These are phyloP conservation scores for Andrena camellia DNA, from an alignment of 2,888 invertebrate species.

Conservation along the genomic window DNA sequence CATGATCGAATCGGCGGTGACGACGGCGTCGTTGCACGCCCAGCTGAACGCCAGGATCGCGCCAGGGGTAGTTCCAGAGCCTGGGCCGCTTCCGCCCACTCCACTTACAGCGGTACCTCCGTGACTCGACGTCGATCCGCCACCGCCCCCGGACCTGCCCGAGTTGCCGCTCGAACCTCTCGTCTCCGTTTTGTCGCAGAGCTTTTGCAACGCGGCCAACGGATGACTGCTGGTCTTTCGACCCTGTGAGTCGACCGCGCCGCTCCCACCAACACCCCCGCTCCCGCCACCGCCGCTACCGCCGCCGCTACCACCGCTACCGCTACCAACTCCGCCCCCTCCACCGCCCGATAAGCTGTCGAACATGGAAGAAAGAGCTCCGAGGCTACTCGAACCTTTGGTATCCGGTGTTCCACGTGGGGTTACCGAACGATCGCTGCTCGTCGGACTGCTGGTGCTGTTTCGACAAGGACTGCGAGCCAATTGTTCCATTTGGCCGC, in stretches of 20 bases:
- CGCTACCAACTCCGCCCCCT: conserved; percentile 71
- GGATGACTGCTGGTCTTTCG: conserved; percentile 94
- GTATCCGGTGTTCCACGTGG: conserved; percentile 89
- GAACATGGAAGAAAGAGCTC: conserved; percentile 96
- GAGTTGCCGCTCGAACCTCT: conserved; percentile 85
- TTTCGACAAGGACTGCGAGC: conserved; percentile 88
- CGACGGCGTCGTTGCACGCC: conserved; percentile 97
- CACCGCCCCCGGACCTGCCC: conserved; percentile 75
- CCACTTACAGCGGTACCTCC: conserved; percentile 83
- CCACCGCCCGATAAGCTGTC: conserved; percentile 90
- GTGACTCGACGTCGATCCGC: conserved; percentile 84
- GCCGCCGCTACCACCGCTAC: conserved; percentile 85
- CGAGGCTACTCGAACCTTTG: conserved; percentile 88
- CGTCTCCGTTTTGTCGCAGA: conserved; percentile 97
- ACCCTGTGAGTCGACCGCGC: conserved; percentile 86
- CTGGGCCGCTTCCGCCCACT: conserved; percentile 76
- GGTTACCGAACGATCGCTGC: conserved; percentile 92
- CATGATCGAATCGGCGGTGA: conserved; percentile 94
- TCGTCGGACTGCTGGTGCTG: conserved; percentile 90
- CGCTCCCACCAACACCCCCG: conserved; percentile 84
- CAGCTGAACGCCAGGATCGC: conserved; percentile 96
- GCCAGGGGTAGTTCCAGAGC: conserved; percentile 89
- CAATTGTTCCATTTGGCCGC: conserved; percentile 85
- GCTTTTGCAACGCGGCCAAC: conserved; percentile 96
- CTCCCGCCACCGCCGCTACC: conserved; percentile 68